Base-by-base conservation (phyloP, 1,140 invertebrate genomes). In the Dinoponera quadriceps region DNA sequence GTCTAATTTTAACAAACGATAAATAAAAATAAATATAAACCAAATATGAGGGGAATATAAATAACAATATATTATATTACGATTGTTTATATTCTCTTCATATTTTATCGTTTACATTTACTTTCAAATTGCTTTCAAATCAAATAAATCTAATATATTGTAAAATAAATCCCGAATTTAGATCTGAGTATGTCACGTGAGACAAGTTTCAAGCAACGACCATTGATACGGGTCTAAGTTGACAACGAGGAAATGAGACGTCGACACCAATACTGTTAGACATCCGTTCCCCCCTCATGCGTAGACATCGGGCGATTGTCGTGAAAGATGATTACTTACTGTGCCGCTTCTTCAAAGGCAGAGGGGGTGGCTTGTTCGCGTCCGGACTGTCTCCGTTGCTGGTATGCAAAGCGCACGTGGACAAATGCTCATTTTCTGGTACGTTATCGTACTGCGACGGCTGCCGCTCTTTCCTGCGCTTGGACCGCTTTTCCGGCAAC, bases 301-400 rank as follows among this genome's bases (percentile, higher is more conserved):
- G 54, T 38, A n/a, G 9, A 68, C 14, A 25, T 44, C 54, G 22
- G n/a, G 38, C 75, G 78, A 66, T 82, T 65, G 20, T 51, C 44
- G 7, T 44, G 38, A 84, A 73, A 62, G 13, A 74, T 75, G 3
- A 33, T 22, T 72, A 97, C 97, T 97, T 96, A 99, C 98, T 98
- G 95, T 98, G 97, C 93, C 97, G 97, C 93, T 98, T 98, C 94
- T 99, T 99, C 0, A 97, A 96, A 27, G 98, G 98, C 81, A 99
- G 94, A 63, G 98, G 98, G 57, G 98, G 98, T 72, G 98, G 98
- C 92, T 96, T 96, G 60, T 94, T 95, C 88, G 95, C 93, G 89
- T 95, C 95, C 63, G 92, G 84, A 83, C 92, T 93, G 29, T 92
- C 93, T 44, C 93, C 92, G 69, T 93, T 95, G 63, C 91, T 93